Evolutionary conservation across 2,888 invertebrate species (phyloP).

Genomic region (Diaperis boleti): DNA sequence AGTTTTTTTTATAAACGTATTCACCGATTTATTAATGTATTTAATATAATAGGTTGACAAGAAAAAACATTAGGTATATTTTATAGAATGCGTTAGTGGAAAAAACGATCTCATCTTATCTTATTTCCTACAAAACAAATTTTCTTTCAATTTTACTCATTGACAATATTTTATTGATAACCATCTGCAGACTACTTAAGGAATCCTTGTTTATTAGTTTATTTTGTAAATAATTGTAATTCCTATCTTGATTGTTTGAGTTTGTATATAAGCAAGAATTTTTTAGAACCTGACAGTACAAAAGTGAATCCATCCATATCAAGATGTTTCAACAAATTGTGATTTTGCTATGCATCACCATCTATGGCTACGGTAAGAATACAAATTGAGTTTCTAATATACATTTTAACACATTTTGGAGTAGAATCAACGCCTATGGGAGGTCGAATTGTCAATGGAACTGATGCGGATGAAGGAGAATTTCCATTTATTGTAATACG

Average conservation of each 20-base stretch:
- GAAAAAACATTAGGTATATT: too few species aligned
- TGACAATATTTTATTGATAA: too few species aligned
- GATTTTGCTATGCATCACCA: background rate
- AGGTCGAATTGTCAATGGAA: conserved; percentile 32
- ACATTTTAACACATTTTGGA: too few species aligned
- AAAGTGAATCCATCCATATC: background rate
- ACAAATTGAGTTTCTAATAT: background rate
- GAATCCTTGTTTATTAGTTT: too few species aligned
- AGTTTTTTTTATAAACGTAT: too few species aligned
- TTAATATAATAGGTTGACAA: background rate
- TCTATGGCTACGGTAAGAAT: background rate
- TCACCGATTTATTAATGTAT: too few species aligned
- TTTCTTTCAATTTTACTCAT: too few species aligned
- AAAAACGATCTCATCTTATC: background rate
- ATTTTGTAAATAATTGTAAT: too few species aligned
- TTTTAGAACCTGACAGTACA: background rate
- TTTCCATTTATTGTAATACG: conserved; percentile 31
- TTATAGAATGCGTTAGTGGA: too few species aligned
- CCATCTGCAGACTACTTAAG: background rate
- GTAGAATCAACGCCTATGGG: conserved; percentile 7
- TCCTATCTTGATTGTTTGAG: too few species aligned
- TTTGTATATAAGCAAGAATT: background rate
- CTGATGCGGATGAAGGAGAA: conserved; percentile 20
- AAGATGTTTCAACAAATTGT: background rate
- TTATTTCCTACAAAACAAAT: background rate